Conservation (phyloP, 2,113 vertebrate genomes). For the Erinaceus europaeus region DNA sequence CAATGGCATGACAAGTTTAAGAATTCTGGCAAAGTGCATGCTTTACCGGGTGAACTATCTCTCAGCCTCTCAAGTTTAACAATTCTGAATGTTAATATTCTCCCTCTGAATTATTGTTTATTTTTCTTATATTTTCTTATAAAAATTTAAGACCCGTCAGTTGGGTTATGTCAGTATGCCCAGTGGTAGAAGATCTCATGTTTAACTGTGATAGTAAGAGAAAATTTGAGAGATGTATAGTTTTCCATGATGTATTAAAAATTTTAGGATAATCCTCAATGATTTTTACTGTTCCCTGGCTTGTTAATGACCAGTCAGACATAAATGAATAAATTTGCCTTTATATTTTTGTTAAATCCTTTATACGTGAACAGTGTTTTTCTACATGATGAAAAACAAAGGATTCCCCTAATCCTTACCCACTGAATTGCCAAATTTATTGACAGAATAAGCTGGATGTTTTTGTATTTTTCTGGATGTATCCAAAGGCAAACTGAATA, state of each 20-base stretch:
- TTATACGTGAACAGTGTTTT: constrained; percentile 34
- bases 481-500: constrained; percentile 49
- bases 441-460: constrained; percentile 14
- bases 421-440: not conserved
- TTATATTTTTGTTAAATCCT: constrained; percentile 12
- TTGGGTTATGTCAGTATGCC: not conserved
- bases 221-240: not conserved
- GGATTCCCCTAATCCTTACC: not conserved
- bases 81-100: constrained; percentile 13
- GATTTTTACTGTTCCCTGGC: not conserved
- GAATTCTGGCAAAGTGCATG: too few relatives aligned
- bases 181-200: not conserved
- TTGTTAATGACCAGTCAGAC: constrained; percentile 10
- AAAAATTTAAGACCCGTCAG: not conserved
- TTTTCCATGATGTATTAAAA: constrained; percentile 33
- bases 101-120: constrained; percentile 32
- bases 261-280: not conserved
- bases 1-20: not conserved
- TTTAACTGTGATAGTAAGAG: not conserved
- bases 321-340: constrained; percentile 41
- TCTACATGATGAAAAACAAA: not conserved
- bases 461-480: constrained; percentile 40
- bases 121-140: constrained; percentile 10
- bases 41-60: too few relatives aligned
- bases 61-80: too few relatives aligned